Evolutionary conservation across 2,888 invertebrate species (phyloP), one percentile per base, ranked within the genome.

Genomic region (Pristionchus fissidentatus): DNA sequence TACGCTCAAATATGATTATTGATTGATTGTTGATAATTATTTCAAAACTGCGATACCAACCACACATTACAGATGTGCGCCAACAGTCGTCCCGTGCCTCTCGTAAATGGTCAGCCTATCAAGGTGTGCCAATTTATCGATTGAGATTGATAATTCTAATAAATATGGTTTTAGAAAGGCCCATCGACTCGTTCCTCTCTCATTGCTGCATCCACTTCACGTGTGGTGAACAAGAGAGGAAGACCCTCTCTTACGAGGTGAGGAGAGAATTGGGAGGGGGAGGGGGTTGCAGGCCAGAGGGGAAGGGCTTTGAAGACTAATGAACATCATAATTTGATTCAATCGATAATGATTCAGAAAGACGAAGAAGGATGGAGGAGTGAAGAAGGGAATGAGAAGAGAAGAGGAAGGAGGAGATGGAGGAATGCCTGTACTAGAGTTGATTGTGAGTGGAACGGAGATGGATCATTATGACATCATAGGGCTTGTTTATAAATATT

Each of bases 361-460:
- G 29, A 32, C 62, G 0, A 15, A 10, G 32, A 62, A 62, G 38
- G 22, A 19, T 22, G n/a, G 55, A 55, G 3, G 10, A 15, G n/a
- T 4, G 55, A 55, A 55, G 55, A 22, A n/a, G n/a, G 22, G 29
- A 3, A 57, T n/a, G 10, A 57, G 57, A 57, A 26, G 10, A 5
- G 29, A 57, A 26, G 15, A 29, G 10, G 26, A 22, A 57, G 29
- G 57, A n/a, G 29, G 57, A 57, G 57, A 22, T 22, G 38, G 66
- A 66, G 7, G 41, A 38, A 66, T 66, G 66, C 66, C 66, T 8
- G 66, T 66, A 22, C 66, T 66, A 7, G 66, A 66, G 19, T 15
- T 62, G 38, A 66, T 66, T 66, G 66, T 66, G 66, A 38, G 66
- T 66, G 22, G n/a, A 57, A 3, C 55, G 4, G 22, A 22, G 15